Evolutionary conservation across 2,113 vertebrate species (phyloP).

Genomic region (Tyto alba): DNA sequence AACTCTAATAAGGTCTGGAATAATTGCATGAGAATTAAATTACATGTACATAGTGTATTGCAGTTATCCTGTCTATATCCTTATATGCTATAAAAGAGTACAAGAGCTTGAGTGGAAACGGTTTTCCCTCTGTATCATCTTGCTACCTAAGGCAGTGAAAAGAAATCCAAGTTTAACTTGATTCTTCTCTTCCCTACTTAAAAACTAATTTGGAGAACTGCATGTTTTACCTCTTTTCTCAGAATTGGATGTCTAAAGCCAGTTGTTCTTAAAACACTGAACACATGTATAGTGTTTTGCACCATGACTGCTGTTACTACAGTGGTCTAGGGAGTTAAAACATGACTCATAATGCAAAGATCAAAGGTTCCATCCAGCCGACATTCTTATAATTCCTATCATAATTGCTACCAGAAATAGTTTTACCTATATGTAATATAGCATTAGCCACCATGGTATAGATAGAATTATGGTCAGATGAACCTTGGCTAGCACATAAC

Average conservation of each 20-base stretch:
- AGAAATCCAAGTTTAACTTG: background rate
- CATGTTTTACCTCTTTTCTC: background rate
- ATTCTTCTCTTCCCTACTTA: background rate
- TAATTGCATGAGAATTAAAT: background rate
- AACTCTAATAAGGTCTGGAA: background rate
- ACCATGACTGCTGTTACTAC: background rate
- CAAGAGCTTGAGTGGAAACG: background rate
- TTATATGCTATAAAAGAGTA: background rate
- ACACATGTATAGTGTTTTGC: background rate
- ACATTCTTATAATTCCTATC: conserved; percentile 3
- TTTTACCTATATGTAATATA: background rate
- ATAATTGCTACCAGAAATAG: conserved; percentile 25
- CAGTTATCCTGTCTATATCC: background rate
- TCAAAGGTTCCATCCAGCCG: background rate
- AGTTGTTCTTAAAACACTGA: background rate
- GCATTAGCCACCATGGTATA: background rate
- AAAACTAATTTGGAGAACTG: background rate
- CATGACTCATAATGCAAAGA: background rate
- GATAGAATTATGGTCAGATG: background rate
- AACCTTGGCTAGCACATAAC: background rate
- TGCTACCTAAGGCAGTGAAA: background rate
- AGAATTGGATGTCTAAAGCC: background rate
- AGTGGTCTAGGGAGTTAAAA: background rate
- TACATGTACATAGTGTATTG: background rate
- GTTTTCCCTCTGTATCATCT: background rate